Evolutionary conservation across 2,888 invertebrate species (phyloP).

Genomic region (Nycteola revayana): DNA sequence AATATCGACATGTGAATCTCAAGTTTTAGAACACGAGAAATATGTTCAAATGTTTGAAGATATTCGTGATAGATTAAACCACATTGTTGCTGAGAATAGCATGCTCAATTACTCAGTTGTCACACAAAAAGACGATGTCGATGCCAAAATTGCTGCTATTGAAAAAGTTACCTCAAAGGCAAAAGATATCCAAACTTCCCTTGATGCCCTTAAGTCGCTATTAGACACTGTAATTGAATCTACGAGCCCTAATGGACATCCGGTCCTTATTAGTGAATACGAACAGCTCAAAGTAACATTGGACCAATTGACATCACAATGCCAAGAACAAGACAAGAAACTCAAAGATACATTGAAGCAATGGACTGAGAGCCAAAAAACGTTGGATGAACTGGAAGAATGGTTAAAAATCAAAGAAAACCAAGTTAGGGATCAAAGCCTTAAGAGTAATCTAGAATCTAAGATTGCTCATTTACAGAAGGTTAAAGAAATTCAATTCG

Average conservation of each 20-base stretch:
- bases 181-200: conserved; percentile 86
- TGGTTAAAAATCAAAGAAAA: conserved; percentile 94
- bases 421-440: conserved; percentile 93
- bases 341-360: conserved; percentile 89
- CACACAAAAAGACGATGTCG: conserved; percentile 89
- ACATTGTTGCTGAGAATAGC: conserved; percentile 89
- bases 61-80: conserved; percentile 90
- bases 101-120: conserved; percentile 89
- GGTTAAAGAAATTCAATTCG: conserved; percentile 86
- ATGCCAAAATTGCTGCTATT: conserved; percentile 87
- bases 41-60: conserved; percentile 92
- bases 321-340: conserved; percentile 86
- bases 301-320: conserved; percentile 88
- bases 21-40: conserved; percentile 91
- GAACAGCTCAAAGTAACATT: conserved; percentile 88
- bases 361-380: conserved; percentile 91
- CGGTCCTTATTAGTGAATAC: conserved; percentile 86
- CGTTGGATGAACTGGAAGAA: conserved; percentile 88
- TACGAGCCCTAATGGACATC: conserved; percentile 90
- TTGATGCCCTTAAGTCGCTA: conserved; percentile 86
- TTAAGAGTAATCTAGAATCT: conserved; percentile 92
- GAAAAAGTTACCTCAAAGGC: conserved; percentile 89
- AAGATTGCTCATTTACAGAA: conserved; percentile 91
- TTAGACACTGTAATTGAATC: conserved; percentile 87
- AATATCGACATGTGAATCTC: conserved; percentile 85